phyloP scores from a whole-genome alignment of 2,888 invertebrate species.

The Melinaea marsaeus region DNA sequence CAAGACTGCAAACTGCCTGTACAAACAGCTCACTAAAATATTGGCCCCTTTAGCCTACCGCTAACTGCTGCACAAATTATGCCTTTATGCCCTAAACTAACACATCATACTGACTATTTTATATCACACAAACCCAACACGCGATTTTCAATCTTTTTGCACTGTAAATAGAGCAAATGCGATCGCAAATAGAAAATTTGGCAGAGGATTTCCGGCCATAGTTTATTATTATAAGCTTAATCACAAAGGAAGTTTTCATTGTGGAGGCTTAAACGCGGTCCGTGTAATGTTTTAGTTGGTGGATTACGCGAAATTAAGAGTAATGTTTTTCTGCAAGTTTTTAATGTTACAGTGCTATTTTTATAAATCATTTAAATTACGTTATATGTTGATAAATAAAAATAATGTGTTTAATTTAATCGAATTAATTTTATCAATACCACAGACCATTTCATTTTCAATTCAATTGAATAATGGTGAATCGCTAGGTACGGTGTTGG shows the following conservation, averaged over 20 bases:
- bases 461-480: background rate
- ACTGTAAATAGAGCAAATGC: background rate
- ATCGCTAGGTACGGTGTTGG: conserved; percentile 7
- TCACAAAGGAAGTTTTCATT: conserved; percentile 45
- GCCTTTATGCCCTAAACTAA: conserved; percentile 48
- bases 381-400: background rate
- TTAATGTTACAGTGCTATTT: background rate
- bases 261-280: conserved; percentile 24
- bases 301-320: conserved; percentile 14
- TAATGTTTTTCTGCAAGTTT: background rate
- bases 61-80: conserved; percentile 52
- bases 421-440: no score
- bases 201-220: conserved; percentile 39
- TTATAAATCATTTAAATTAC: background rate
- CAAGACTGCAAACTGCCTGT: conserved; percentile 46
- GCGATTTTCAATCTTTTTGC: conserved; percentile 24
- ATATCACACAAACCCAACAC: background rate
- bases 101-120: conserved; percentile 36
- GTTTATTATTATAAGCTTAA: conserved; percentile 54
- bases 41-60: conserved; percentile 44
- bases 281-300: conserved; percentile 12
- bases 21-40: conserved; percentile 52
- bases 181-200: conserved; percentile 16
- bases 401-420: no score
- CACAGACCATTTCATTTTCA: background rate